Base-by-base conservation (phyloP, 2,888 invertebrate genomes). In the Cyclophora punctaria region DNA sequence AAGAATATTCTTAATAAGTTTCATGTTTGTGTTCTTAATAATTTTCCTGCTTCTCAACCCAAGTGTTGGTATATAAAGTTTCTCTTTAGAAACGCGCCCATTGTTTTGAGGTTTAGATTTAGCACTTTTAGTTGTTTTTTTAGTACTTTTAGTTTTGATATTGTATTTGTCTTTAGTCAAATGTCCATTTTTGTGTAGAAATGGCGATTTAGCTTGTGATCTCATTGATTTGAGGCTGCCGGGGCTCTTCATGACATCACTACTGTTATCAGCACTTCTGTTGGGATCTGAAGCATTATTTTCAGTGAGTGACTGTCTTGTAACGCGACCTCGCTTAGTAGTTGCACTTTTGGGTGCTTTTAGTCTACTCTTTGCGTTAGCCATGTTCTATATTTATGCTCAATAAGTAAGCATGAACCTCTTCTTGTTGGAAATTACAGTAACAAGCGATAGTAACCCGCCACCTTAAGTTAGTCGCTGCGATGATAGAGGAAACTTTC, bases 331-430 rank as follows among this genome's bases (percentile, higher is more conserved):
- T 57, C 65, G 74, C 59, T 66, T 73, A 37, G 64, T 67, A 59
- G 72, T 62, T 55, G 67, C 69, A 68, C 69, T 75, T 71, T 74
- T 77, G 41, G 73, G 71, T 67, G 80, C 67, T 54, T 78, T 81
- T 66, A 72, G 53, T 79, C 73, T 83, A 77, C 63, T 77, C 66
- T 80, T 84, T 66, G 76, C 71, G 63, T 83, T 85, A 81, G 86
- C 88, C 87, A 88, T 88, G 64, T 56, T 62, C 47, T 67, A 63
- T 71, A 63, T 71, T 65, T 67, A 64, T 62, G 67, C 64, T 71
- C 64, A 62, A 75, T 82, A 80, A 80, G 71, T 77, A 82, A 79
- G 78, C 79, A 63, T 63, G 49, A 55, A 60, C 59, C 66, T 63
- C 62, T 67, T 66, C 61, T 66, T 58, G 52, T 59, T 53, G 55